Base-by-base conservation (phyloP, 37 sponge, comb jelly and placozoan genomes). In the Amphimedon queenslandica region DNA sequence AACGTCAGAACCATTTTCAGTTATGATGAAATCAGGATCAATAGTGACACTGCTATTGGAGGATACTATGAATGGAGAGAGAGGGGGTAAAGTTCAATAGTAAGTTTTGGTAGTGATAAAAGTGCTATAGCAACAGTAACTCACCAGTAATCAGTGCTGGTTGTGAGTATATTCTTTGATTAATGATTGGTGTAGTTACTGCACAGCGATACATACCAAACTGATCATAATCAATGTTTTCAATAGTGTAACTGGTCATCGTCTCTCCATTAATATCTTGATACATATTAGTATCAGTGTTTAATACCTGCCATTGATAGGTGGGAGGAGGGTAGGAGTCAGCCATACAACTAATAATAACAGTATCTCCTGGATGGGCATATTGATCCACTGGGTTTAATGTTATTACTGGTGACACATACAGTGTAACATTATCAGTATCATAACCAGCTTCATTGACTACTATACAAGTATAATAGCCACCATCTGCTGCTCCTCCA, bases 11-110 rank as follows among this genome's bases (percentile, higher is more conserved):
- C 42, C n/a, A n/a, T n/a, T n/a, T n/a, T n/a, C n/a, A n/a, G n/a
- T n/a, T n/a, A n/a, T n/a, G n/a, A n/a, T n/a, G 30, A 25, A 28
- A 42, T 21, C 24, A 30, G 85, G 66, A 23, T 58, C 58, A 23
- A 78, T 42, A 0, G 36, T 42, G 18, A 82, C 77, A 67, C 69
- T 42, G 37, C 47, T 31, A n/a, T 42, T 32, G n/a, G 83, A 64
- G 5, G 77, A 76, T 1, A 82, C 77, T 69, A 32, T 20, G 30
- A 30, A 41, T 23, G 40, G 32, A 35, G 24, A 70, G 23, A 32
- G 2, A 30, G 20, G 1, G 29, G 1, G 1, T n/a, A n/a, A n/a
- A n/a, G n/a, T n/a, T n/a, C n/a, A n/a, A n/a, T n/a, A n/a, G n/a
- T n/a, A n/a, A n/a, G n/a, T n/a, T n/a, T n/a, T n/a, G n/a, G n/a